Conservation (phyloP, 2,113 vertebrate species). For the Bothrops jararaca region DNA sequence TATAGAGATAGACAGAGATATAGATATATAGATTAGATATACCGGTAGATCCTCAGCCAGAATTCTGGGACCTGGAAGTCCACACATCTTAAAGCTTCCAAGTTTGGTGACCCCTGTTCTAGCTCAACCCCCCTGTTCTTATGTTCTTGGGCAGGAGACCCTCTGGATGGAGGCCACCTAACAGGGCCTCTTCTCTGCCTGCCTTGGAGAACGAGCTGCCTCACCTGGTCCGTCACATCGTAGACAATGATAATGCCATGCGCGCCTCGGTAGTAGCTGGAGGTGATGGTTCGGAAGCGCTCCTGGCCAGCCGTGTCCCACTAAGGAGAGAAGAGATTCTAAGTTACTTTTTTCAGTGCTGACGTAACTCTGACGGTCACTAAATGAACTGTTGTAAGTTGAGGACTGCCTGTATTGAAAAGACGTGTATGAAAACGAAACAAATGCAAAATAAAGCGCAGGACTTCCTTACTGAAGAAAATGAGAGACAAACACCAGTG, state of each 20-base stretch:
- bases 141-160: background rate
- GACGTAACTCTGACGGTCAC: too few relatives aligned
- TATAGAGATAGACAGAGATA: too few relatives aligned
- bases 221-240: slow-evolving; percentile 48
- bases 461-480: too few relatives aligned
- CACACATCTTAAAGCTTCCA: background rate
- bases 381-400: too few relatives aligned
- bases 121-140: background rate
- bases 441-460: too few relatives aligned
- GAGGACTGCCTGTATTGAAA: too few relatives aligned
- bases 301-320: slow-evolving; percentile 50
- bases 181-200: background rate
- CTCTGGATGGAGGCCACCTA: background rate
- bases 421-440: too few relatives aligned
- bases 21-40: too few relatives aligned
- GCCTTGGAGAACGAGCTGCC: background rate
- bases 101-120: background rate
- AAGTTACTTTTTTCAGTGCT: too few relatives aligned
- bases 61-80: background rate
- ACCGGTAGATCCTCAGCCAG: background rate
- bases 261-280: slow-evolving; percentile 45
- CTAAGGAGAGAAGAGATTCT: background rate
- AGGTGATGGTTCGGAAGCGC: slow-evolving; percentile 45
- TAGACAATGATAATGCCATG: slow-evolving; percentile 50
- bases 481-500: too few relatives aligned